Conservation (phyloP, 1,140 invertebrate species). For the Amphibalanus amphitrite region DNA sequence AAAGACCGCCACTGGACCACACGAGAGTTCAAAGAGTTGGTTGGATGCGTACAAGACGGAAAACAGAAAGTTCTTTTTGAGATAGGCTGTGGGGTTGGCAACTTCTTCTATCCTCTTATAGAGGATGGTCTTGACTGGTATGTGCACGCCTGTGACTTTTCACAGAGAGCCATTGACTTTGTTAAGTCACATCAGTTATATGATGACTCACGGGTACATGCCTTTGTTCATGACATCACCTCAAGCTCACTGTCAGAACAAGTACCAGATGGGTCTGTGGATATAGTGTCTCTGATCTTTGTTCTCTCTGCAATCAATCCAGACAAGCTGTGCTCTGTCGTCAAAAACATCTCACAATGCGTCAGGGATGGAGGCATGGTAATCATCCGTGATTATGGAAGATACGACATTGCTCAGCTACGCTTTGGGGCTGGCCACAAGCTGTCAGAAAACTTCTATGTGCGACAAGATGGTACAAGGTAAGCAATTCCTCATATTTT, state of each 20-base stretch:
- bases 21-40: conserved; percentile 76
- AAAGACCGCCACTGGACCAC: conserved; percentile 95
- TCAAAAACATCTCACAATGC: conserved; percentile 47
- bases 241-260: neutral
- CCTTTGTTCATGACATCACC: conserved; percentile 45
- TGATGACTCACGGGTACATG: conserved; percentile 42
- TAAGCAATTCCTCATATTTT: too few relatives aligned
- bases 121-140: conserved; percentile 51
- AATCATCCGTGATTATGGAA: conserved; percentile 87
- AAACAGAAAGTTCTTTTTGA: conserved; percentile 42
- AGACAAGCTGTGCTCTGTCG: conserved; percentile 48
- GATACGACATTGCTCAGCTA: conserved; percentile 95
- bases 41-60: conserved; percentile 21
- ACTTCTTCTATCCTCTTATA: conserved; percentile 83
- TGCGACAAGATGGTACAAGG: conserved; percentile 92
- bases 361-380: conserved; percentile 65
- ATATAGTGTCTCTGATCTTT: conserved; percentile 55
- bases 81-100: conserved; percentile 93
- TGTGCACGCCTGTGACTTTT: conserved; percentile 89
- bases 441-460: conserved; percentile 86
- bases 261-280: conserved; percentile 45
- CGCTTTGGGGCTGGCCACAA: conserved; percentile 84
- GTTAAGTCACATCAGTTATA: conserved; percentile 51
- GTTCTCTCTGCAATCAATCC: conserved; percentile 59
- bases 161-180: conserved; percentile 70